A percentile compares a stretch with the other conserved stretches of the same genome.
Conservation (phyloP, 2,113 vertebrate species). For the Callochromis pleurospilus region DNA sequence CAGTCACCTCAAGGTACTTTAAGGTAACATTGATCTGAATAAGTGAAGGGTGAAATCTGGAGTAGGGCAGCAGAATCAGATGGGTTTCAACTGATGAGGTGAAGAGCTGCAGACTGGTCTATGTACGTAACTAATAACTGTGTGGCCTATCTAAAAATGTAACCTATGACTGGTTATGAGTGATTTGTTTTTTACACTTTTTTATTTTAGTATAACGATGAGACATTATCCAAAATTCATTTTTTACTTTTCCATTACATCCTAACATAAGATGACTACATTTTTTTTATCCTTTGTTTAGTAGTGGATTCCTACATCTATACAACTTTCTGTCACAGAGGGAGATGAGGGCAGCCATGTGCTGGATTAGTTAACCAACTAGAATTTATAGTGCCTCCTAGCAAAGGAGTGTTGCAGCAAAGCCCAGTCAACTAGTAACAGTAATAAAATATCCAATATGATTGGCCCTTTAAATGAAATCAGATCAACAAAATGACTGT, state of each 20-base stretch:
- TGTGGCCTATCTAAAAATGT: not conserved
- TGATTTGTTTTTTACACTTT: not conserved
- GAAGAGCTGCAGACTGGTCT: not conserved
- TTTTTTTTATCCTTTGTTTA: not conserved
- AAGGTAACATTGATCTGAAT: not conserved
- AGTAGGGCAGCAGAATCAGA: not conserved
- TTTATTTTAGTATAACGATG: not conserved
- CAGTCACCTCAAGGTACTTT: not conserved
- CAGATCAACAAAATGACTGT: slow-evolving; percentile 1
- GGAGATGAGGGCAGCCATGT: not conserved
- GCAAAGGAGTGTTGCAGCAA: not conserved
- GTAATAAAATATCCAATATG: not conserved
- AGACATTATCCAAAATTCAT: not conserved
- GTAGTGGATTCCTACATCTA: not conserved
- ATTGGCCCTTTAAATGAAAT: not conserved
- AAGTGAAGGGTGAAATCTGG: not conserved
- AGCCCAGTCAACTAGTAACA: not conserved
- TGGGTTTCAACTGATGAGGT: not conserved
- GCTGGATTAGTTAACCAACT: not conserved
- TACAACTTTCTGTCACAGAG: not conserved
- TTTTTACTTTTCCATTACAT: not conserved
- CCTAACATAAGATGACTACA: not conserved
- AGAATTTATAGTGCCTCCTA: not conserved
- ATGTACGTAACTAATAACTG: not conserved
- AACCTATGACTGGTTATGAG: not conserved